Base-by-base conservation (phyloP, 2,797 vertebrate species). In the Sphaeramia orbicularis region DNA sequence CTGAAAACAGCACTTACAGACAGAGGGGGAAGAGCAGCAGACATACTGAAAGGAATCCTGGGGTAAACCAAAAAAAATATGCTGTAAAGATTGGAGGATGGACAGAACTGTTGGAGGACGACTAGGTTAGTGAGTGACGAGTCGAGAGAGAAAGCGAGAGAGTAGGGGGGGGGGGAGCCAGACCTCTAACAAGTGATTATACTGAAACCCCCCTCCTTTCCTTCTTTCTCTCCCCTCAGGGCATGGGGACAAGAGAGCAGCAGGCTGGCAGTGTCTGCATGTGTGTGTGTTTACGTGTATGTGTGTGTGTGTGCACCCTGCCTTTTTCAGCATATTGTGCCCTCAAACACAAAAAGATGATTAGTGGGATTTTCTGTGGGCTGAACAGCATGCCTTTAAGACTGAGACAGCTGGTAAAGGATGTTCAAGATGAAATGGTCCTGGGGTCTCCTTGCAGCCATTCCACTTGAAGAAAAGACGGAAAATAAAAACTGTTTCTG, bases 341-440 rank as follows among this genome's bases (percentile, higher is more conserved):
- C 93, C 92, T 91, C 81, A 84, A 94, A 94, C 94, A 92, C 91
- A 92, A 93, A 94, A 92, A 93, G 88, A 93, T 93, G 92, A 94
- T 94, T 93, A 95, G 91, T 90, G 87, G 89, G 90, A 90, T 92
- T 93, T 93, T 92, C 85, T 90, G 80, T 83, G 85, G 85, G 85
- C 91, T 86, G 90, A 91, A 87, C 91, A 92, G 91, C 93, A 91
- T 89, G 92, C 86, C 92, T 93, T 90, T 93, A 92, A 93, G 92
- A 92, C 91, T 68, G 81, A 89, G 93, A 93, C 92, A 92, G 93
- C 91, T 93, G 91, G 90, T 90, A 89, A 88, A 94, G 89, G 91
- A 90, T 91, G 87, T 91, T 86, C 80, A 60, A 86, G 86, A 91
- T 91, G 84, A 92, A 90, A 93, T 76, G 85, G 83, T 87, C 80